phyloP scores from a whole-genome alignment of 2,888 invertebrate genomes.

The Quadriops clusia region DNA sequence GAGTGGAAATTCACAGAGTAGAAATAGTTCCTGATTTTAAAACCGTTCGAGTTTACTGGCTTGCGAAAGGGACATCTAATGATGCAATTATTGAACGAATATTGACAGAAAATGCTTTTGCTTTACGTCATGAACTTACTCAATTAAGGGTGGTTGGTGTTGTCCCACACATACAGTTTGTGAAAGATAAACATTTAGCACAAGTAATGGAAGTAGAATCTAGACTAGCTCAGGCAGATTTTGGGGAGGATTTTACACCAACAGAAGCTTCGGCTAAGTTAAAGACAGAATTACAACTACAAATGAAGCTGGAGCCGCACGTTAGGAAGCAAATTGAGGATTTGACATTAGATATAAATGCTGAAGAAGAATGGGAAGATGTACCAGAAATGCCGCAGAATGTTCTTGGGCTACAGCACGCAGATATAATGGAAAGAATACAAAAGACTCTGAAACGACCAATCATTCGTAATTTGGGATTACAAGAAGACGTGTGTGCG shows the following conservation, averaged over 20 bases:
- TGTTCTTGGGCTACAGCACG: constrained; percentile 58
- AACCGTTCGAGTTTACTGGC: constrained; percentile 61
- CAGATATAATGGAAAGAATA: constrained; percentile 44
- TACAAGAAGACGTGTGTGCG: too few relatives aligned
- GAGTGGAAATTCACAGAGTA: constrained; percentile 63
- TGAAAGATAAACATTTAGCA: constrained; percentile 52
- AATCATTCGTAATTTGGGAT: too few relatives aligned
- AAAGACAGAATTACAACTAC: constrained; percentile 34
- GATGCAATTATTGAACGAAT: constrained; percentile 43
- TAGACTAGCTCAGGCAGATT: constrained; percentile 50
- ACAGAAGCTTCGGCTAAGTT: constrained; percentile 31
- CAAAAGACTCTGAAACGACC: constrained; percentile 5
- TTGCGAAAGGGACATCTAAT: constrained; percentile 41
- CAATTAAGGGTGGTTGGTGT: constrained; percentile 61
- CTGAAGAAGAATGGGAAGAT: constrained; percentile 24
- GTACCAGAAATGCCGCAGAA: constrained; percentile 59
- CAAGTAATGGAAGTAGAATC: constrained; percentile 47
- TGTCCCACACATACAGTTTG: constrained; percentile 62
- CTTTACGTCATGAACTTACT: constrained; percentile 59
- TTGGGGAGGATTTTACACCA: constrained; percentile 51
- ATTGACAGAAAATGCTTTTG: constrained; percentile 45
- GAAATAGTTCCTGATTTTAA: constrained; percentile 55
- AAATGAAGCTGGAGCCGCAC: constrained; percentile 40
- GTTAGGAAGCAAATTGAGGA: constrained; percentile 35
- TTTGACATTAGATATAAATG: constrained; percentile 1